Evolutionary conservation across 2,113 vertebrate species (phyloP).

Genomic region (Actenoides hombroni): DNA sequence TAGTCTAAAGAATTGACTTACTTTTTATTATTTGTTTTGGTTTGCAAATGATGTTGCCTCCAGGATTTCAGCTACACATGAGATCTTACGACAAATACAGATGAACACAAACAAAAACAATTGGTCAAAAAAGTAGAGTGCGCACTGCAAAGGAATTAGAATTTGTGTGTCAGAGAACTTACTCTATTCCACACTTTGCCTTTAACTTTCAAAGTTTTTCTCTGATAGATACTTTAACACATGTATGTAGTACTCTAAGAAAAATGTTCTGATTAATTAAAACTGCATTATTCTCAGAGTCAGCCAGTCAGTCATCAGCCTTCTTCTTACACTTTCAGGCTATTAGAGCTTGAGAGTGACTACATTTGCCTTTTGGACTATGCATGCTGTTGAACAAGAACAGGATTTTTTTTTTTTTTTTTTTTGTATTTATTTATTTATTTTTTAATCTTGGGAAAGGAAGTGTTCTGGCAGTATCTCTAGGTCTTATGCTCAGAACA

Average conservation of each 20-base stretch:
- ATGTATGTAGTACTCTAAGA: background rate
- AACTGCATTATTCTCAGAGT: background rate
- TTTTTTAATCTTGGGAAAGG: slow-evolving; percentile 49
- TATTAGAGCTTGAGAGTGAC: background rate
- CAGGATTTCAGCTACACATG: slow-evolving; percentile 25
- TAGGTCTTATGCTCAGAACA: slow-evolving; percentile 48
- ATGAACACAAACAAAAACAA: background rate
- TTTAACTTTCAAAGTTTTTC: background rate
- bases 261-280: background rate
- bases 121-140: background rate
- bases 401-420: background rate
- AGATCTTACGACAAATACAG: background rate
- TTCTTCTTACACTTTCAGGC: slow-evolving; percentile 29
- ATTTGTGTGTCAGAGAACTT: background rate
- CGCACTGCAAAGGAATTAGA: background rate
- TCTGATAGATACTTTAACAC: background rate
- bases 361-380: slow-evolving; percentile 6
- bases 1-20: background rate
- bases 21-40: background rate
- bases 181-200: background rate
- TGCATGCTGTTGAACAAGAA: background rate
- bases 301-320: background rate
- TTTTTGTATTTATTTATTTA: too few species aligned
- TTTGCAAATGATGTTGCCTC: background rate
- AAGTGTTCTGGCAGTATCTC: slow-evolving; percentile 61